phyloP scores from a whole-genome alignment of 2,113 vertebrate species.

The Sakesphorus luctuosus region DNA sequence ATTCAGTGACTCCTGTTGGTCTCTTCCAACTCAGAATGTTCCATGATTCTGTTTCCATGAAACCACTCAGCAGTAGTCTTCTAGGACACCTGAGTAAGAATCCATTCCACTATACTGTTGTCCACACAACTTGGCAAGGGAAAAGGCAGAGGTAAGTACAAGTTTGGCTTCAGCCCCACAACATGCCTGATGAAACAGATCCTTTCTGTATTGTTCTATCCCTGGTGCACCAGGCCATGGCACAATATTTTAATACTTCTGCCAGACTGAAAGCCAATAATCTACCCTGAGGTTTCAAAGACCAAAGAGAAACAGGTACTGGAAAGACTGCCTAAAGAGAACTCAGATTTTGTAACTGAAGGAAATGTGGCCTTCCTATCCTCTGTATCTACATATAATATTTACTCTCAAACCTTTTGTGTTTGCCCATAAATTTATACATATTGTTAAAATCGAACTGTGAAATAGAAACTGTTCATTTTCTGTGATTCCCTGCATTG shows the following conservation, averaged over 20 bases:
- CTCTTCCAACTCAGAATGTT: background rate
- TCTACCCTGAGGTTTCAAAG: conserved; percentile 9
- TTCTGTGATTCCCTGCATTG: background rate
- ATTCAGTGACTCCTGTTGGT: background rate
- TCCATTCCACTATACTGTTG: background rate
- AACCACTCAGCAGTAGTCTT: background rate
- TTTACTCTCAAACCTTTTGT: background rate
- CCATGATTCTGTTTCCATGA: background rate
- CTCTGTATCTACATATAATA: background rate
- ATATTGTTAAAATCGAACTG: background rate
- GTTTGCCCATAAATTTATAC: background rate
- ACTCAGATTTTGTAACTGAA: background rate
- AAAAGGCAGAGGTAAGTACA: background rate
- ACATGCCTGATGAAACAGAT: background rate
- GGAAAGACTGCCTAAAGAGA: background rate
- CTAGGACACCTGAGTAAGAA: background rate
- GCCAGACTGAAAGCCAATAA: conserved; percentile 12
- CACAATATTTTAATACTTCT: background rate
- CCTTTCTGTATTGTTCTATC: background rate
- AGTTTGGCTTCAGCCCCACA: background rate
- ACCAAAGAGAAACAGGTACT: conserved; percentile 21
- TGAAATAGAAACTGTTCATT: background rate
- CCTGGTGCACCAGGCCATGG: background rate
- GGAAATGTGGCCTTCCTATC: background rate
- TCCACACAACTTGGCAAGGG: background rate